phyloP scores from a whole-genome alignment of 1,140 invertebrate genomes.

The Frieseomelitta varia region DNA sequence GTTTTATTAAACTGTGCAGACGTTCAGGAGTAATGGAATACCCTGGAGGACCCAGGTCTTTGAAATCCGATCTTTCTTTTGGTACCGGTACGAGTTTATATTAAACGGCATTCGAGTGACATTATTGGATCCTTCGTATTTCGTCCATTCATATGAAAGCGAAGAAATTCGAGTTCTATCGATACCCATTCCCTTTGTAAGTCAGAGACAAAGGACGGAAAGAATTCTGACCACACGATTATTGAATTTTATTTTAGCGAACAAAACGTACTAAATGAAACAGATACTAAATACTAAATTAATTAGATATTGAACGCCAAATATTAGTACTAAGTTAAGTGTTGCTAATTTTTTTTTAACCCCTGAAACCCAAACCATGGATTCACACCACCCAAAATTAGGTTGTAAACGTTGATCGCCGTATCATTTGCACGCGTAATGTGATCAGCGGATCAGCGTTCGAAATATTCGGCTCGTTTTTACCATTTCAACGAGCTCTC shows the following conservation, averaged over 20 bases:
- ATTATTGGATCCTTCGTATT: constrained; percentile 46
- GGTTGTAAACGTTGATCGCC: neutral
- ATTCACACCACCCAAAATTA: neutral
- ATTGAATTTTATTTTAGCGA: neutral
- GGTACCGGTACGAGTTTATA: constrained; percentile 69
- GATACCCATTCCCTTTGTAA: neutral
- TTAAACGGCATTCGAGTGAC: constrained; percentile 67
- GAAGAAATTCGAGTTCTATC: constrained; percentile 27
- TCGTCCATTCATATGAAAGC: neutral
- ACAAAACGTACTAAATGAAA: neutral
- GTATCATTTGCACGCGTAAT: neutral
- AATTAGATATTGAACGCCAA: no score
- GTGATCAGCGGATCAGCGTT: neutral
- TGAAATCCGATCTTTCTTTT: constrained; percentile 68
- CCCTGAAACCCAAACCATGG: no score
- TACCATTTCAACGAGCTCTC: neutral
- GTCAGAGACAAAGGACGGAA: neutral
- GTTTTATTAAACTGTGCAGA: neutral
- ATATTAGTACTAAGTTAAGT: no score
- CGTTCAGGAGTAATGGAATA: neutral
- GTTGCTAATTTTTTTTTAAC: no score
- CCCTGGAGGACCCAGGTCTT: constrained; percentile 50
- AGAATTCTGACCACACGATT: neutral
- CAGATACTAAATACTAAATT: no score
- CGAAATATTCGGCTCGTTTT: neutral